A percentile compares a stretch with the other conserved stretches of the same genome.
These are phyloP conservation scores for Limosa lapponica DNA, from an alignment of 2,797 vertebrate genomes.

Conservation along the genomic window DNA sequence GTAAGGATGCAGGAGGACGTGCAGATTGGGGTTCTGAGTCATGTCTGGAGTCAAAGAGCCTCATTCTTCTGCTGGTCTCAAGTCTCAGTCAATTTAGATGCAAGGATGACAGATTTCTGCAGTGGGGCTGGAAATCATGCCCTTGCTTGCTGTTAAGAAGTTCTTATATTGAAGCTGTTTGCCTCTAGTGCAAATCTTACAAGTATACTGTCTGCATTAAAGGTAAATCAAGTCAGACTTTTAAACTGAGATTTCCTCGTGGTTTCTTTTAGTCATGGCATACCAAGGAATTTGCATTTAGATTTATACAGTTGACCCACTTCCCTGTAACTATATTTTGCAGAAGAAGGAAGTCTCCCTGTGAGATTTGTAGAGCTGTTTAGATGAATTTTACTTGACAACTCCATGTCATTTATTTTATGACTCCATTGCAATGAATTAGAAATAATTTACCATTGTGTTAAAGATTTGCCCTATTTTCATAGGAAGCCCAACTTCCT, in stretches of 20 bases:
- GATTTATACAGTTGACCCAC: not conserved
- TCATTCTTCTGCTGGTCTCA: not conserved
- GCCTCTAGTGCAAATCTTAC: not conserved
- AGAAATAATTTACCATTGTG: not conserved
- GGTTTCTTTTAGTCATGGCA: not conserved
- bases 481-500: not conserved
- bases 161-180: not conserved
- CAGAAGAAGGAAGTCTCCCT: not conserved
- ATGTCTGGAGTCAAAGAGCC: not conserved
- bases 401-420: not conserved
- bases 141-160: not conserved
- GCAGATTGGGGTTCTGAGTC: not conserved
- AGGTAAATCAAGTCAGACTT: not conserved
- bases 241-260: not conserved
- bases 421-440: not conserved
- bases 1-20: not conserved
- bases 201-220: not conserved
- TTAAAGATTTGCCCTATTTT: not conserved
- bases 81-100: not conserved
- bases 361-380: not conserved
- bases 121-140: not conserved
- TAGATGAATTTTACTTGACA: slow-evolving; percentile 13
- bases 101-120: not conserved
- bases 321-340: not conserved
- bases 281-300: not conserved